A percentile compares a stretch with the other conserved stretches of the same genome.
Evolutionary conservation across 2,797 vertebrate species (phyloP).

Genomic region (Scolopax rusticola): DNA sequence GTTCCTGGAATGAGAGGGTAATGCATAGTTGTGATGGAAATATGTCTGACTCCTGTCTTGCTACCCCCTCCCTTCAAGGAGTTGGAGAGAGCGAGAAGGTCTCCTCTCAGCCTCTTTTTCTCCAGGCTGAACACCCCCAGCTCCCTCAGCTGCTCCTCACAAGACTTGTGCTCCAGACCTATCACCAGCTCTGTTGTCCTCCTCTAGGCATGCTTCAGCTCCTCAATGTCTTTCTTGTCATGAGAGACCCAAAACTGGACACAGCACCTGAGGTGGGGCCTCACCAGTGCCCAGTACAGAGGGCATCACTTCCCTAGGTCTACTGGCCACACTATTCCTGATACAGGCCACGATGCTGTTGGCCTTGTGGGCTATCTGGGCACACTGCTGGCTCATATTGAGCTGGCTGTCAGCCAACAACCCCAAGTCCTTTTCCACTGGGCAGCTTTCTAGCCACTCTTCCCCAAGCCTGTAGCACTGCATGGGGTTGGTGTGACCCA

Average conservation of each 20-base stretch:
- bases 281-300: background rate
- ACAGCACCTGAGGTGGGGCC: no score
- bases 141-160: no score
- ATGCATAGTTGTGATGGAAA: background rate
- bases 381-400: background rate
- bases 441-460: background rate
- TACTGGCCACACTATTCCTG: background rate
- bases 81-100: no score
- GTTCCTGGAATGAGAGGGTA: background rate
- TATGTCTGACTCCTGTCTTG: fast-evolving
- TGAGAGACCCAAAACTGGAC: no score
- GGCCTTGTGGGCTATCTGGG: background rate
- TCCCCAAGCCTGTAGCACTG: background rate
- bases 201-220: no score
- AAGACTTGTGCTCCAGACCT: no score
- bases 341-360: background rate
- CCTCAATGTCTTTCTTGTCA: no score
- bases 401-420: background rate
- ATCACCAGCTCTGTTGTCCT: no score
- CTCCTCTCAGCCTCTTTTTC: no score
- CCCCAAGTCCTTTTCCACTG: background rate
- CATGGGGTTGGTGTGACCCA: background rate
- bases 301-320: no score
- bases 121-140: no score
- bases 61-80: no score